phyloP scores from a whole-genome alignment of 2,888 invertebrate species.

The Halocaridina rubra region DNA sequence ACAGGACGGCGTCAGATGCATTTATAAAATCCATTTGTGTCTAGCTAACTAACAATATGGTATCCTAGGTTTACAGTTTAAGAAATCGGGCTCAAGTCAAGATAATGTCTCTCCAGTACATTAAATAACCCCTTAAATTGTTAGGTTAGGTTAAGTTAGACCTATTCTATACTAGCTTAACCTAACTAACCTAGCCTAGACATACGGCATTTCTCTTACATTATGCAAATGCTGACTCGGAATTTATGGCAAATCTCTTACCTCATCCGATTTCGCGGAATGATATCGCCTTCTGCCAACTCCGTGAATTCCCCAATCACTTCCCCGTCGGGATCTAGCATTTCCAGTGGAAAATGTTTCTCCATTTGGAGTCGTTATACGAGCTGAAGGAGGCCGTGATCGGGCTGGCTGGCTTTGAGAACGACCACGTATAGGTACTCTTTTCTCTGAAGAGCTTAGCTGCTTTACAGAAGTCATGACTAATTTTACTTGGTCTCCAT shows the following conservation, averaged over 20 bases:
- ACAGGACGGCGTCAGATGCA: too few species aligned
- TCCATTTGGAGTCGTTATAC: not conserved
- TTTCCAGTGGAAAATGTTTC: not conserved
- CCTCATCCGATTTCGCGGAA: constrained; percentile 3
- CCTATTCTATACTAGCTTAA: too few species aligned
- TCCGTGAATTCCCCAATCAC: constrained; percentile 40
- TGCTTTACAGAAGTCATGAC: constrained; percentile 28
- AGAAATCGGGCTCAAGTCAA: too few species aligned
- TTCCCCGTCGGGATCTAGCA: not conserved
- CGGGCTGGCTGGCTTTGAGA: constrained; percentile 35
- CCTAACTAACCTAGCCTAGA: too few species aligned
- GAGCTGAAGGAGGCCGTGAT: not conserved
- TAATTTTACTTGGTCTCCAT: too few species aligned
- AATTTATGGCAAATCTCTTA: not conserved
- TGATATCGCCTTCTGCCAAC: constrained; percentile 9
- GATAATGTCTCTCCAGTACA: too few species aligned
- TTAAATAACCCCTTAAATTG: too few species aligned
- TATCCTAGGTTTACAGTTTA: too few species aligned
- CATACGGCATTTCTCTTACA: too few species aligned
- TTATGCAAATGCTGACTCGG: not conserved
- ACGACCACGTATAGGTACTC: not conserved
- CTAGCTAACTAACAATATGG: too few species aligned
- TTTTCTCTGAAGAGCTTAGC: not conserved
- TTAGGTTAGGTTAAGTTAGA: too few species aligned
- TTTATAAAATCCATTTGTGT: too few species aligned